Evolutionary conservation across 2,113 vertebrate genomes (phyloP).

Genomic region (Rhabdornis inornatus): DNA sequence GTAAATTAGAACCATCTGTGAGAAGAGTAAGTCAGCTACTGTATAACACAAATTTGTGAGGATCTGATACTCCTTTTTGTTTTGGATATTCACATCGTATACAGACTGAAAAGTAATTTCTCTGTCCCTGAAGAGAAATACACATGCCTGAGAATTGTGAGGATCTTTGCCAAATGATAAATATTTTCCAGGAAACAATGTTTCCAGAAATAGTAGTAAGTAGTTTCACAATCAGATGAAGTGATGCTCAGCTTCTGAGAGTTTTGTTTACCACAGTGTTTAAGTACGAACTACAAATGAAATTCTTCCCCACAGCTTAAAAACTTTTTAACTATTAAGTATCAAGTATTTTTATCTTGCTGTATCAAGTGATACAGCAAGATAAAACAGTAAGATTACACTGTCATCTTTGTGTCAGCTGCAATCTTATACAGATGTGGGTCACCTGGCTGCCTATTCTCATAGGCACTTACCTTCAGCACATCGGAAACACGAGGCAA

Average conservation of each 20-base stretch:
- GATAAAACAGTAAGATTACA: not conserved
- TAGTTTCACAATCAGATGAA: not conserved
- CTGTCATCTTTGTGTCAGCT: not conserved
- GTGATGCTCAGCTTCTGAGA: not conserved
- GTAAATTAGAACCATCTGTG: not conserved
- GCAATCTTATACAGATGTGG: not conserved
- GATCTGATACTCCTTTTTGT: not conserved
- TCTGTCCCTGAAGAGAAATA: not conserved
- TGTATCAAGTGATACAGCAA: not conserved
- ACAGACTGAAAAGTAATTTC: not conserved
- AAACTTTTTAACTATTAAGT: not conserved
- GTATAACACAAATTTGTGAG: not conserved
- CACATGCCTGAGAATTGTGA: not conserved
- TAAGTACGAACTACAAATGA: not conserved
- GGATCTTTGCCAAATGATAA: not conserved
- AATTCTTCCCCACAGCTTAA: not conserved
- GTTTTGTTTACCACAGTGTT: not conserved
- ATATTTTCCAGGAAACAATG: not conserved
- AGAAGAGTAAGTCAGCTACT: not conserved
- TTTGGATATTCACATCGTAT: not conserved
- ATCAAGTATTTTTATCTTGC: not conserved
- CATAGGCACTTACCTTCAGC: not conserved
- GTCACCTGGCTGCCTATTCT: not conserved
- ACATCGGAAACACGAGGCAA: not conserved
- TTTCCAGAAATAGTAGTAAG: not conserved